Conservation (phyloP, 2,113 vertebrate genomes). For the Scomber colias region DNA sequence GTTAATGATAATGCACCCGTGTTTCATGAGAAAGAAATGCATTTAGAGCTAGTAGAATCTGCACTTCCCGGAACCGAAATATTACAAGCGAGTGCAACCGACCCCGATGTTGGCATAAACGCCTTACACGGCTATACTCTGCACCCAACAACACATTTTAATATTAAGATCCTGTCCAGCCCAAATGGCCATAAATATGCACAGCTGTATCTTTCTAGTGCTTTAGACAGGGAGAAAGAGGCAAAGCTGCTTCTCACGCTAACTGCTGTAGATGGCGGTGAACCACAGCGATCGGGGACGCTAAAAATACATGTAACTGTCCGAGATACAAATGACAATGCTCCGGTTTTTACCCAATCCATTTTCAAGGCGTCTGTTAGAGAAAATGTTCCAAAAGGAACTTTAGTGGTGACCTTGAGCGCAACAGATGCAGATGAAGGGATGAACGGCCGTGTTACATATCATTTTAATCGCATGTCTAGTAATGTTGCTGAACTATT, state of each 20-base stretch:
- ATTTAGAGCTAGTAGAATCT: slow-evolving; percentile 74
- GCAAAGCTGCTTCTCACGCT: slow-evolving; percentile 67
- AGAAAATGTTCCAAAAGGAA: slow-evolving; percentile 64
- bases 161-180: slow-evolving; percentile 66
- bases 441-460: slow-evolving; percentile 65
- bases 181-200: slow-evolving; percentile 70
- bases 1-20: slow-evolving; percentile 83
- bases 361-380: slow-evolving; percentile 76
- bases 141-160: slow-evolving; percentile 67
- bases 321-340: slow-evolving; percentile 74
- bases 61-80: slow-evolving; percentile 52
- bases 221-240: slow-evolving; percentile 61
- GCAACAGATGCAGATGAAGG: slow-evolving; percentile 83
- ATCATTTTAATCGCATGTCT: slow-evolving; percentile 63
- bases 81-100: slow-evolving; percentile 78
- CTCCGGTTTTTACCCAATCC: slow-evolving; percentile 71
- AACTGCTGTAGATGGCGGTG: slow-evolving; percentile 59
- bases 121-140: slow-evolving; percentile 80
- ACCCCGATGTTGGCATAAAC: slow-evolving; percentile 83
- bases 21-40: slow-evolving; percentile 74
- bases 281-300: slow-evolving; percentile 52
- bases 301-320: slow-evolving; percentile 50
- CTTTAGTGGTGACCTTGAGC: slow-evolving; percentile 15
- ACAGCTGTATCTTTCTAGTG: slow-evolving; percentile 69
- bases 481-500: slow-evolving; percentile 53